Evolutionary conservation across 2,888 invertebrate species (phyloP).

Genomic region (Osedax fenrisi): DNA sequence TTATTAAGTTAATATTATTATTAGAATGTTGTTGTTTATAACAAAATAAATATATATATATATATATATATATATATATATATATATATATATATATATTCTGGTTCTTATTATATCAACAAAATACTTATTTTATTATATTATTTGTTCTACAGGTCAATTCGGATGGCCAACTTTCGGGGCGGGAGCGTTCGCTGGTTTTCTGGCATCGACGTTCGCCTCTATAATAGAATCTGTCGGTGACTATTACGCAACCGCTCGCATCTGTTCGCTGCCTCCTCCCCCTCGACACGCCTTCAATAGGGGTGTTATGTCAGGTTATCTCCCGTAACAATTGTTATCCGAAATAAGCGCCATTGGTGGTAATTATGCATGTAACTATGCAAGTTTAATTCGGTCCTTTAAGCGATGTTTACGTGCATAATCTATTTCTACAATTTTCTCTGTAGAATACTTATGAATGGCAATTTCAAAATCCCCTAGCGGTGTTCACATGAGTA

Average conservation of each 20-base stretch:
- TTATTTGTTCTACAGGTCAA: slow-evolving; percentile 3
- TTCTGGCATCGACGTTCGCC: slow-evolving; percentile 14
- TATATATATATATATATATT: neutral
- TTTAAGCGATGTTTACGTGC: no score
- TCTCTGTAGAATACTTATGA: no score
- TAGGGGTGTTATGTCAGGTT: no score
- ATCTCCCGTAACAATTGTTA: no score
- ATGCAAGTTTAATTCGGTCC: no score
- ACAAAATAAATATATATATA: neutral
- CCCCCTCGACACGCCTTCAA: slow-evolving; percentile 27
- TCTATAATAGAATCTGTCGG: slow-evolving; percentile 22
- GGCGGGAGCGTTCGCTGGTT: slow-evolving; percentile 8
- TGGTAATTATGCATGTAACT: no score
- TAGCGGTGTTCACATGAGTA: no score
- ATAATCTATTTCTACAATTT: no score
- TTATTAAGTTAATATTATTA: no score
- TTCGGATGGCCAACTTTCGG: slow-evolving; percentile 17
- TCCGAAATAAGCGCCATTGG: no score
- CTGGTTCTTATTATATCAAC: neutral
- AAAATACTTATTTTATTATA: neutral
- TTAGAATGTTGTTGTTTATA: no score
- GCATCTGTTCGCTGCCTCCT: slow-evolving; percentile 9
- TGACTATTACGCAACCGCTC: slow-evolving; percentile 20
- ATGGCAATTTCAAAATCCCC: no score
- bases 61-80: neutral